Evolutionary conservation across 2,888 invertebrate species (phyloP).

Genomic region (Acrobasis consociella): DNA sequence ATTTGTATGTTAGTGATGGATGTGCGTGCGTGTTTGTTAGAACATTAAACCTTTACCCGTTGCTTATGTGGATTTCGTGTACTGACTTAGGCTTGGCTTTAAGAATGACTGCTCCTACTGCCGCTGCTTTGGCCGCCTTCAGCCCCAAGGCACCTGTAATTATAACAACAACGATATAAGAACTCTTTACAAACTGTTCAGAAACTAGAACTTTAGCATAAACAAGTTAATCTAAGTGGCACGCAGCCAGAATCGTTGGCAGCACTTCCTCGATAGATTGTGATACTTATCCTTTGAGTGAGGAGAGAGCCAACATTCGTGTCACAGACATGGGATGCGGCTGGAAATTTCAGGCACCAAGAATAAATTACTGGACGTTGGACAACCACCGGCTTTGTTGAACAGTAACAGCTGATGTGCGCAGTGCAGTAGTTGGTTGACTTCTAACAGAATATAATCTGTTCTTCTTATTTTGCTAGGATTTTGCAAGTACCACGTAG

Average conservation of each 20-base stretch:
- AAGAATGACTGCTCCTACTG: constrained; percentile 63
- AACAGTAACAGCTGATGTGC: constrained; percentile 1
- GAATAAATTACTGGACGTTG: constrained; percentile 16
- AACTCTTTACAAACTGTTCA: constrained; percentile 1
- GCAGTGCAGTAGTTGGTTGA: neutral
- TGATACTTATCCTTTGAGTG: constrained; percentile 24
- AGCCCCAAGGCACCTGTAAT: constrained; percentile 60
- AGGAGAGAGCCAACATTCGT: constrained; percentile 20
- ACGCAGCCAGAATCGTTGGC: constrained; percentile 21
- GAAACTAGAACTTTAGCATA: constrained; percentile 1
- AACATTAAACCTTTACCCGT: constrained; percentile 37
- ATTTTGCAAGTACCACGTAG: too few species aligned
- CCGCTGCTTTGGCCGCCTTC: constrained; percentile 71
- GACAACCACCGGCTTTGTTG: neutral
- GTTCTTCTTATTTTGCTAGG: too few species aligned
- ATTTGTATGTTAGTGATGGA: constrained; percentile 10
- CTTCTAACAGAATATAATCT: neutral
- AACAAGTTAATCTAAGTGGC: constrained; percentile 24
- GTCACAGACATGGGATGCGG: constrained; percentile 12
- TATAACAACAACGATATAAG: neutral
- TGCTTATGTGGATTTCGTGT: constrained; percentile 30
- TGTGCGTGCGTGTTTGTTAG: constrained; percentile 23
- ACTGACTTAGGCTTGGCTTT: constrained; percentile 58
- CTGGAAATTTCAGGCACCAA: neutral
- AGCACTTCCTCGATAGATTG: constrained; percentile 21